phyloP scores from a whole-genome alignment of 2,888 invertebrate genomes.

The Orthosia gothica region DNA sequence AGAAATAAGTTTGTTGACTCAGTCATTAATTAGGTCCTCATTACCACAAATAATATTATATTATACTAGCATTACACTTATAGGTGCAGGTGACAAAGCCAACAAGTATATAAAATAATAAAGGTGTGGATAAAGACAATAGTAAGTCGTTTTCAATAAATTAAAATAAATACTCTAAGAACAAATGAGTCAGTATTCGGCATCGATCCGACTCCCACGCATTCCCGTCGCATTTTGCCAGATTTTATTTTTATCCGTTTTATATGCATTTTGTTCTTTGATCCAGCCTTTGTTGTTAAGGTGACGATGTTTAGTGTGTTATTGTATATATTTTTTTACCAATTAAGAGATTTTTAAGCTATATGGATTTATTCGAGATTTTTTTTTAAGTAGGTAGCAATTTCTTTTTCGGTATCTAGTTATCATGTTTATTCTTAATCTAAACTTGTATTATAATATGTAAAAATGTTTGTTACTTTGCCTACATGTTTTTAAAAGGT shows the following conservation, averaged over 20 bases:
- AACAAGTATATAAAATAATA: not conserved
- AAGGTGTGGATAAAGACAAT: conserved; percentile 3
- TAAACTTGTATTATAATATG: no score
- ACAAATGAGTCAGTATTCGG: conserved; percentile 54
- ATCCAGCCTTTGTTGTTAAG: conserved; percentile 65
- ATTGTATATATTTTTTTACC: no score
- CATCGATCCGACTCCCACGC: conserved; percentile 66
- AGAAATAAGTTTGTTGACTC: not conserved
- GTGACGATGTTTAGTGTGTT: conserved; percentile 5
- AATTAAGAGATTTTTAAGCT: no score
- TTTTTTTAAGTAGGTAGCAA: no score
- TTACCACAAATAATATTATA: no score
- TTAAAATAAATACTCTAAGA: conserved; percentile 31
- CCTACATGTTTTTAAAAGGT: no score
- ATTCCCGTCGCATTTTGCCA: conserved; percentile 64
- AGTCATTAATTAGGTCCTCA: not conserved
- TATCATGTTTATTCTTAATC: no score
- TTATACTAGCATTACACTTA: no score
- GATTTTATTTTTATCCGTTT: conserved; percentile 64
- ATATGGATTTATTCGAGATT: no score
- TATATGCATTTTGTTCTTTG: conserved; percentile 67
- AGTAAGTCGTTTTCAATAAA: conserved; percentile 6
- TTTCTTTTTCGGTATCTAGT: no score
- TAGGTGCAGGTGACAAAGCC: not conserved
- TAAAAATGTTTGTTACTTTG: no score